phyloP scores from a whole-genome alignment of 2,797 vertebrate genomes.

The Molothrus ater region DNA sequence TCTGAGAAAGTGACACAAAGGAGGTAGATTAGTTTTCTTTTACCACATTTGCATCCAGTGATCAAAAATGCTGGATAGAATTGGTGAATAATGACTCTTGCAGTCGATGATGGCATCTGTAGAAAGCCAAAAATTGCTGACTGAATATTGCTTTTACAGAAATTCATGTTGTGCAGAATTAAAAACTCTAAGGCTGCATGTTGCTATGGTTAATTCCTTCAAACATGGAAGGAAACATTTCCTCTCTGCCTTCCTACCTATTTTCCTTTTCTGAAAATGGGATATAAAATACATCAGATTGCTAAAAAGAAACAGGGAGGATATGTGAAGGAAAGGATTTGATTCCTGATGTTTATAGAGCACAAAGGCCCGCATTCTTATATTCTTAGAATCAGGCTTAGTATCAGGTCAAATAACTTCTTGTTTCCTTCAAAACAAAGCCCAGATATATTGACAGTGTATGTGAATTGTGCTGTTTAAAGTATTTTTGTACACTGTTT shows the following conservation, averaged over 20 bases:
- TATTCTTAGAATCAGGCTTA: not conserved
- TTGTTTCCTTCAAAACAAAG: not conserved
- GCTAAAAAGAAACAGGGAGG: not conserved
- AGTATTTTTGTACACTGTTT: not conserved
- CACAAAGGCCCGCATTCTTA: not conserved
- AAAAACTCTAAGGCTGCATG: not conserved
- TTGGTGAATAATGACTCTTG: conserved; percentile 7
- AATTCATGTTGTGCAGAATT: not conserved
- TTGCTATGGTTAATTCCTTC: conserved; percentile 5
- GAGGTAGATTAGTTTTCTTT: conserved; percentile 10
- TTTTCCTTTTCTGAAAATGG: conserved; percentile 11
- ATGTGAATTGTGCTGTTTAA: not conserved
- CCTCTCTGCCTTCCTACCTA: not conserved
- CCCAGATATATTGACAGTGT: not conserved
- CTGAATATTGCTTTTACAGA: conserved; percentile 1
- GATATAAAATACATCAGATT: not conserved
- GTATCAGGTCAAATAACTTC: not conserved
- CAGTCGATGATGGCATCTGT: not conserved
- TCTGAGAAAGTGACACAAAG: not conserved
- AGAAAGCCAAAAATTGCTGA: conserved; percentile 14
- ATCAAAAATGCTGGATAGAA: conserved; percentile 3
- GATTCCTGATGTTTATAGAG: not conserved
- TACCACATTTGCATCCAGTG: not conserved
- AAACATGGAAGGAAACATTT: not conserved
- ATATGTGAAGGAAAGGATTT: not conserved